phyloP scores from a whole-genome alignment of 2,797 vertebrate genomes.

The Ataeniobius toweri region DNA sequence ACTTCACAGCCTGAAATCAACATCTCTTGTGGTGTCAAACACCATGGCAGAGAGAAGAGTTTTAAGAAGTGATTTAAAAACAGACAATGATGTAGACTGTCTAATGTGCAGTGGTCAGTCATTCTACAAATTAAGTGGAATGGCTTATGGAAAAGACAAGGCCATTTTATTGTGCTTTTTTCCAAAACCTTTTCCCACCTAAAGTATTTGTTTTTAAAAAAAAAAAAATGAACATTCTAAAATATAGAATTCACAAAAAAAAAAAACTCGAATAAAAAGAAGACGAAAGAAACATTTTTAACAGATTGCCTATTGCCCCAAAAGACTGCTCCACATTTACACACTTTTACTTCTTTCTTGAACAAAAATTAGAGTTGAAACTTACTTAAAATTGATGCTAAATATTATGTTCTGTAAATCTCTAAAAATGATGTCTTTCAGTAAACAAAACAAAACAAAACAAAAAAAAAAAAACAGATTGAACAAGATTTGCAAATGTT shows the following conservation, averaged over 20 bases:
- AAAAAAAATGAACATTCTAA: background rate
- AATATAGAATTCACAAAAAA: background rate
- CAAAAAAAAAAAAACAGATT: conserved; percentile 33
- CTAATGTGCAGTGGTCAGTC: too few relatives aligned
- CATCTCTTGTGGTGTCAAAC: too few relatives aligned
- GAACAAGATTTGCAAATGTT: conserved; percentile 11
- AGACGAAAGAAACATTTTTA: background rate
- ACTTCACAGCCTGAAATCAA: too few relatives aligned
- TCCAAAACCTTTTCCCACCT: background rate
- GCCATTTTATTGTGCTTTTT: background rate
- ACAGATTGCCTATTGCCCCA: background rate
- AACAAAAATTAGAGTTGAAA: background rate
- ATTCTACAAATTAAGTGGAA: too few relatives aligned
- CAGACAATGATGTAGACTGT: too few relatives aligned
- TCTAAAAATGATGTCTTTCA: conserved; percentile 25
- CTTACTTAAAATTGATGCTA: conserved; percentile 31
- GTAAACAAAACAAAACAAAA: conserved; percentile 46
- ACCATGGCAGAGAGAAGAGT: too few relatives aligned
- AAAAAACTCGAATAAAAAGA: background rate
- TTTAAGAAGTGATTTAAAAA: too few relatives aligned
- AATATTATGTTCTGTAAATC: conserved; percentile 40
- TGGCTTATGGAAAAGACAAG: background rate
- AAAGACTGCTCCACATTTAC: background rate
- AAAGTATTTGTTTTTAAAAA: background rate
- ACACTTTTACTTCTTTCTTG: background rate